Base-by-base conservation (phyloP, 2,113 vertebrate genomes). In the Dolichotis patagonum region DNA sequence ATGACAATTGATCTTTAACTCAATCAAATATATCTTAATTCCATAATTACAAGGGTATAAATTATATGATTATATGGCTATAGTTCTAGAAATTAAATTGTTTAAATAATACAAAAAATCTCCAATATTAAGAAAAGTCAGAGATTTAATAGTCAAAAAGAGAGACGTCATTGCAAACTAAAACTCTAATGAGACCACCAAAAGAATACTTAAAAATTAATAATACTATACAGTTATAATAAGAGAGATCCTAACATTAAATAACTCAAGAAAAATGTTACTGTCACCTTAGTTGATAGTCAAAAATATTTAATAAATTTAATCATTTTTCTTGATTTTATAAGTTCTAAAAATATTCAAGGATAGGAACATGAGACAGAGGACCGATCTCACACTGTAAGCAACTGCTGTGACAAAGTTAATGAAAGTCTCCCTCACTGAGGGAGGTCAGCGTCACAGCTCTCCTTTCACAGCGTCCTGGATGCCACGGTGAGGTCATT, bases 31-130 rank as follows among this genome's bases (percentile, higher is more conserved):
- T 30, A 38, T 35, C 5, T 93, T 32, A 20, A 63, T 88, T 43
- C 11, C 13, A 1, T 56, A 91, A 49, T 67, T 69, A n/a, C 19
- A 73, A 32, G 83, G 14, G 3, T 28, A 85, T 17, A 62, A 56
- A 41, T 95, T 71, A 49, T 60, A 62, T 67, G 5, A 88, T 26
- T 75, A 67, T 69, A 77, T 80, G 3, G 60, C 24, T 60, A 1
- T n/a, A 78, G 73, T 82, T 49, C 41, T n/a, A 71, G 16, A 85
- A 96, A 80, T 92, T 80, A 94, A 85, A 89, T 56, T 92, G 6
- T 81, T 81, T 49, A 73, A 63, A 3, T 65, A 80, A 73, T 85
- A 69, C 11, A 84, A 91, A n/a, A n/a, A 43, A 20, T 62, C 14
- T n/a, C 63, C 19, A 56, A 38, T 35, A 41, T 56, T 92, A 85